Base-by-base conservation (phyloP, 2,888 invertebrate species). In the Caenorhabditis sp. region DNA sequence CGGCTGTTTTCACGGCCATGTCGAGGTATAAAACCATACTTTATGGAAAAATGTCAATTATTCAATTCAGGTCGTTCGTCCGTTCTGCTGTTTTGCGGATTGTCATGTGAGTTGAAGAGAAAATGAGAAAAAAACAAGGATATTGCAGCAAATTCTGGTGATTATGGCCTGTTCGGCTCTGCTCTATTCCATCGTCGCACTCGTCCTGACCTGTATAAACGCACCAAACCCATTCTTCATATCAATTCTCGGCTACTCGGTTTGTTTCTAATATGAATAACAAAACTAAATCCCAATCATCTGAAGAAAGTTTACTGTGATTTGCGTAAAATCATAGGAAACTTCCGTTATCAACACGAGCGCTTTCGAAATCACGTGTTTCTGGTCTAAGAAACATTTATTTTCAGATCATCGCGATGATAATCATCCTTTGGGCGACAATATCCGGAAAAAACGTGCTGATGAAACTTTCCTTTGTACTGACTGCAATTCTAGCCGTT, bases 41-140 rank as follows among this genome's bases (percentile, higher is more conserved):
- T n/a, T n/a, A n/a, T n/a, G n/a, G n/a, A n/a, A n/a, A 22, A 45
- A 45, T 30, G 30, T 17, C 13, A 17, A n/a, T 26, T 27, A 9
- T 50, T 15, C 15, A 15, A 15, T 22, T 20, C 35, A 45, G 32
- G 27, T 58, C 4, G 15, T 61, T 4, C 66, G 61, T 20, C 74
- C 74, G 22, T 15, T 66, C 4, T 74, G 74, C 41, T 66, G 74
- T 20, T 74, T 39, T 37, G 61, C 66, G 3, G 66, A 74, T 32
- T 50, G 45, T 15, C 58, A 24, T 32, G 73, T 73, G 24, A 39
- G 58, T 27, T 15, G 17, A 15, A 2, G 13, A 24, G 4, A 32
- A 30, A 37, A 22, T 52, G 30, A 30, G 30, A 30, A 30, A 9
- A 9, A 9, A 30, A 13, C 26, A 9, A 24, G 15, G 11, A 9